phyloP scores from a whole-genome alignment of 2,888 invertebrate species.

The Ctenicera cuprea region DNA sequence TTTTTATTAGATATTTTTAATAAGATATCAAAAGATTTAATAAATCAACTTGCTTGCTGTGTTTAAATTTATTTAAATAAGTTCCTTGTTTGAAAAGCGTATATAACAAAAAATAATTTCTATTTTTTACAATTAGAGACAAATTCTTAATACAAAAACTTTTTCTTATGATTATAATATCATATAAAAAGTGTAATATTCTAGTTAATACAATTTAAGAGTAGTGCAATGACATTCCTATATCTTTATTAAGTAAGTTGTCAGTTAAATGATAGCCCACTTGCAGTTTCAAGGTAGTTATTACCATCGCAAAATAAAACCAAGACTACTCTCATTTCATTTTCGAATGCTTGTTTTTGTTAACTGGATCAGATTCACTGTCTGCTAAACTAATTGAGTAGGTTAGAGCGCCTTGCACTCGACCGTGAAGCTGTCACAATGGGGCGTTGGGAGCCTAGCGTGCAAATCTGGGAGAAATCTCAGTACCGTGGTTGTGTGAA shows the following conservation, averaged over 20 bases:
- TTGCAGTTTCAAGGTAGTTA: slow-evolving; percentile 17
- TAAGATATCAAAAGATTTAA: no score
- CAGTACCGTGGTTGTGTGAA: slow-evolving; percentile 37
- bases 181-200: no score
- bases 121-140: no score
- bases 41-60: no score
- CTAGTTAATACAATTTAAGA: no score
- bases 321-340: slow-evolving; percentile 50
- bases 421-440: slow-evolving; percentile 29
- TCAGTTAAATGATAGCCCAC: not conserved
- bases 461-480: slow-evolving; percentile 39
- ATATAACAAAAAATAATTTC: no score
- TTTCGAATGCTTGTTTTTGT: slow-evolving; percentile 48
- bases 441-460: slow-evolving; percentile 34
- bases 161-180: no score
- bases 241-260: not conserved
- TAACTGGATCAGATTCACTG: slow-evolving; percentile 54
- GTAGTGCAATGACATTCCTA: no score
- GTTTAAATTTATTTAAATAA: no score
- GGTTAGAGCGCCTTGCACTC: not conserved
- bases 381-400: slow-evolving; percentile 17
- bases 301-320: slow-evolving; percentile 35
- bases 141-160: no score
- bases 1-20: no score
- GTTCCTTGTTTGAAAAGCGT: no score